phyloP scores from a whole-genome alignment of 2,797 vertebrate species.

The Geotrypetes seraphini region DNA sequence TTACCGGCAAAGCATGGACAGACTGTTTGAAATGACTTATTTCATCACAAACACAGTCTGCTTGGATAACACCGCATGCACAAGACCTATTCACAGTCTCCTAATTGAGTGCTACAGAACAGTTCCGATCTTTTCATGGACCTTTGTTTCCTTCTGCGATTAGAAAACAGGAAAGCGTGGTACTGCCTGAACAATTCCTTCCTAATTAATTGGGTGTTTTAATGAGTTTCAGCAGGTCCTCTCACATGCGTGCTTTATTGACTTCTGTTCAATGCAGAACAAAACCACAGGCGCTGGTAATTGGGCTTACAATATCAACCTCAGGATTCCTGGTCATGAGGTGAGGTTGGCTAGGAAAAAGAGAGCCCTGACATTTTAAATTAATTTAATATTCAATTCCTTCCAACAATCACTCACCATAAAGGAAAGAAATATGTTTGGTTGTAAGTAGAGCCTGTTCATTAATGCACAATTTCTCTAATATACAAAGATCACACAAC shows the following conservation, averaged over 20 bases:
- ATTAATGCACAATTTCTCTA: constrained; percentile 32
- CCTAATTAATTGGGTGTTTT: constrained; percentile 76
- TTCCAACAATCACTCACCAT: too few species aligned
- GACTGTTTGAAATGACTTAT: constrained; percentile 82
- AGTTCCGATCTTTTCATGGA: constrained; percentile 59
- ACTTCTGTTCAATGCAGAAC: constrained; percentile 66
- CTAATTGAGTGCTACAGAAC: constrained; percentile 65
- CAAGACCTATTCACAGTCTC: constrained; percentile 45
- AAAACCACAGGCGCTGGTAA: constrained; percentile 64
- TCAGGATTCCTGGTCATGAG: constrained; percentile 76
- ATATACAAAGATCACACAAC: too few species aligned
- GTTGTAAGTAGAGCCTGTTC: constrained; percentile 46
- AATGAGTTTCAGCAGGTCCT: constrained; percentile 65
- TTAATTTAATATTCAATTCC: constrained; percentile 53
- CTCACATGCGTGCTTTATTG: constrained; percentile 54
- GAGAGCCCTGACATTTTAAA: constrained; percentile 46
- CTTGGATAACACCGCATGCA: constrained; percentile 53
- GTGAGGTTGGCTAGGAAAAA: constrained; percentile 84
- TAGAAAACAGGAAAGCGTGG: constrained; percentile 45
- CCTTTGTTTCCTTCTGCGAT: constrained; percentile 59
- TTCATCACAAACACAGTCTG: too few species aligned
- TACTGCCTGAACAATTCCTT: constrained; percentile 68
- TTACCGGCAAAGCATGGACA: constrained; percentile 46
- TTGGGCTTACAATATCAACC: constrained; percentile 63
- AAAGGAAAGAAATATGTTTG: constrained; percentile 25